Conservation (phyloP, 2,797 vertebrate species). For the Protonibea diacanthus region DNA sequence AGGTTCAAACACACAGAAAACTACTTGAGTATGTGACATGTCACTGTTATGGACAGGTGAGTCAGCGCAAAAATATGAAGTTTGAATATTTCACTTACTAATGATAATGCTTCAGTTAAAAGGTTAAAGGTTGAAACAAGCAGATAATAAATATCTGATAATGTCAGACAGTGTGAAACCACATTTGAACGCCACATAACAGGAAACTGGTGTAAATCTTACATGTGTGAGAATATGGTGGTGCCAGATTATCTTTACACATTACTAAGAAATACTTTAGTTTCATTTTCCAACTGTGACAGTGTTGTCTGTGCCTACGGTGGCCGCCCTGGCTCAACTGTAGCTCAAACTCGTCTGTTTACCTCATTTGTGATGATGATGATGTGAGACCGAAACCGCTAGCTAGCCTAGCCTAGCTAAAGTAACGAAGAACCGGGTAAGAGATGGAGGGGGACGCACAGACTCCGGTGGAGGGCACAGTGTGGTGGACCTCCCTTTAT, state of each 20-base stretch:
- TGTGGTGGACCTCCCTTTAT: background rate
- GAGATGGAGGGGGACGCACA: constrained; percentile 47
- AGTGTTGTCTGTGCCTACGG: constrained; percentile 60
- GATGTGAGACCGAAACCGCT: constrained; percentile 61
- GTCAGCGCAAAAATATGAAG: too few relatives aligned
- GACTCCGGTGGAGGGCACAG: background rate
- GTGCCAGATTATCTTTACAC: too few relatives aligned
- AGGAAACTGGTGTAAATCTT: too few relatives aligned
- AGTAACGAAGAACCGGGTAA: constrained; percentile 36
- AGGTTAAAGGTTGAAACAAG: background rate
- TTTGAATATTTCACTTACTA: too few relatives aligned
- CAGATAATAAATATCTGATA: too few relatives aligned
- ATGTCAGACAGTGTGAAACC: background rate
- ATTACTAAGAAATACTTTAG: too few relatives aligned
- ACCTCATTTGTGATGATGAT: constrained; percentile 58
- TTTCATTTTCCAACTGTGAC: too few relatives aligned
- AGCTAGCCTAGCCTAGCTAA: constrained; percentile 72
- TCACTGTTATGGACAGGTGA: too few relatives aligned
- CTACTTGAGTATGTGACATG: too few relatives aligned
- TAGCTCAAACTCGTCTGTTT: constrained; percentile 39
- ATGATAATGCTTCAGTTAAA: background rate
- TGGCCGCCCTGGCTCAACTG: constrained; percentile 45
- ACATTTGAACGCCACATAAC: background rate
- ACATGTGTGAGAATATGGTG: too few relatives aligned
- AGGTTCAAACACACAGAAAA: too few relatives aligned